phyloP scores from a whole-genome alignment of 2,797 vertebrate species.

The Rhincodon typus region DNA sequence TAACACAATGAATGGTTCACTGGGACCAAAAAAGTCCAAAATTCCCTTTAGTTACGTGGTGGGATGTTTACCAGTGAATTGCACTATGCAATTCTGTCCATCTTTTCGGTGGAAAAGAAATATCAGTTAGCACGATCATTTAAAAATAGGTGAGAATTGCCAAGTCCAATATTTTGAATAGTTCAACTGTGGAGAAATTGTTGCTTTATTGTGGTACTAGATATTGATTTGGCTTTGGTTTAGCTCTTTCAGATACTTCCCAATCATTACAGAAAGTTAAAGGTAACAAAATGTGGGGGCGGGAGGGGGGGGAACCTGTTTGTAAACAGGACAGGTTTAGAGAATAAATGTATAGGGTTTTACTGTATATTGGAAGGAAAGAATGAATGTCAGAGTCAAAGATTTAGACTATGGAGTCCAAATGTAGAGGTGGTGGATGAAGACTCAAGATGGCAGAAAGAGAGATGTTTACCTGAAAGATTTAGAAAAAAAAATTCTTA shows the following conservation, averaged over 20 bases:
- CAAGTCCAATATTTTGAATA: not conserved
- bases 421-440: no score
- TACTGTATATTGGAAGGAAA: not conserved
- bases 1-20: no score
- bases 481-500: not conserved
- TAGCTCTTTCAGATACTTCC: no score
- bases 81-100: not conserved
- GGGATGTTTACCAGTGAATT: not conserved
- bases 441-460: not conserved
- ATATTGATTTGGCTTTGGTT: not conserved
- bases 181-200: not conserved
- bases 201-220: not conserved
- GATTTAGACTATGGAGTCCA: no score
- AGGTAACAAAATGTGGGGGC: not conserved
- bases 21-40: not conserved
- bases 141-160: not conserved
- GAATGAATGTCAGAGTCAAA: no score
- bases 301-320: not conserved
- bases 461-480: not conserved
- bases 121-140: not conserved
- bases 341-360: not conserved
- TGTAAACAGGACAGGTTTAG: not conserved
- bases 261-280: not conserved
- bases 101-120: not conserved
- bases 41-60: not conserved